A percentile compares a stretch with the other conserved stretches of the same genome.
Conservation (phyloP, 1,140 invertebrate genomes). For the Plodia interpunctella region DNA sequence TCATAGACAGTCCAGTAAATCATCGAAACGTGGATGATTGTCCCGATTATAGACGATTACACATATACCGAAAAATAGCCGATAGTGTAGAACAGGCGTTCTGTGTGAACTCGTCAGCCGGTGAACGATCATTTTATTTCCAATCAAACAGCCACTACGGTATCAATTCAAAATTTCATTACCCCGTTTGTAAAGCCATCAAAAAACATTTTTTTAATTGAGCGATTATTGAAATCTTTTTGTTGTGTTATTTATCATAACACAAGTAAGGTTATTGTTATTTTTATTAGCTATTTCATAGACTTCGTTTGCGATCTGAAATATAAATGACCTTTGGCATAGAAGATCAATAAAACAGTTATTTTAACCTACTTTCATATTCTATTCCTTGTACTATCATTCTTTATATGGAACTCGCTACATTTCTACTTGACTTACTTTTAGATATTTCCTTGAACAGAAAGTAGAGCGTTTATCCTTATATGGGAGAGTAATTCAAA, state of each 20-base stretch:
- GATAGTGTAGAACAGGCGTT: no score
- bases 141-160: not conserved
- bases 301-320: not conserved
- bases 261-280: not conserved
- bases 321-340: not conserved
- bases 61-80: no score
- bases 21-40: no score
- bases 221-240: not conserved
- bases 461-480: not conserved
- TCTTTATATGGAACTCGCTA: not conserved
- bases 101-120: not conserved
- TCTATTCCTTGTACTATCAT: not conserved
- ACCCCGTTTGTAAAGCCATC: no score
- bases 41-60: no score
- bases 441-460: not conserved
- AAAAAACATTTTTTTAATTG: no score
- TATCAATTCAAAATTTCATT: no score
- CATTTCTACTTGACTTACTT: not conserved
- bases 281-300: not conserved
- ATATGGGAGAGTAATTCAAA: conserved; percentile 3
- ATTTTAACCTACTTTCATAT: not conserved
- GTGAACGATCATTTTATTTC: not conserved
- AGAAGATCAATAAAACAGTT: not conserved
- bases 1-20: no score
- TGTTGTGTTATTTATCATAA: not conserved